phyloP scores from a whole-genome alignment of 2,113 vertebrate genomes.

The Myotis brandtii region DNA sequence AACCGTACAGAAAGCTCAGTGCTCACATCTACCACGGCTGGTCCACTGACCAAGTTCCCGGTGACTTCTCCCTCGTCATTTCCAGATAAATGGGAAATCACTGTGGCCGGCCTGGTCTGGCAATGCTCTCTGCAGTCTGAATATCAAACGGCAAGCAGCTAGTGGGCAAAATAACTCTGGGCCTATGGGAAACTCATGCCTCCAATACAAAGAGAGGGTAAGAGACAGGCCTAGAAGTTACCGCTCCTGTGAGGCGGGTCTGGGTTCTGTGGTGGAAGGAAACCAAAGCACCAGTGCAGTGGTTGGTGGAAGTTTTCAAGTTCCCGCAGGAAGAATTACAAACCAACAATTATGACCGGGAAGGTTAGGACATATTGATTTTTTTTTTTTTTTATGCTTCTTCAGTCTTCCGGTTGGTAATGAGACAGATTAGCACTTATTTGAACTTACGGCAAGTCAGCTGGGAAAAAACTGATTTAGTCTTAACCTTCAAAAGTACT shows the following conservation, averaged over 20 bases:
- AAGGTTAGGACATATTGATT: not conserved
- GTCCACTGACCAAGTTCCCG: not conserved
- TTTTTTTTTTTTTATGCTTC: not conserved
- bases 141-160: not conserved
- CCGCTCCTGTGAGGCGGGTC: not conserved
- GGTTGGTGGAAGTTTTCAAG: not conserved
- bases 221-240: not conserved
- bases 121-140: not conserved
- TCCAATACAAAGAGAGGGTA: not conserved
- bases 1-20: not conserved
- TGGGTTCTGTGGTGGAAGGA: not conserved
- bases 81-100: not conserved
- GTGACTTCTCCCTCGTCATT: not conserved
- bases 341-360: not conserved
- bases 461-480: not conserved
- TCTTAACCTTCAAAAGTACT: not conserved
- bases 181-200: not conserved
- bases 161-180: not conserved
- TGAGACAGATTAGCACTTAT: conserved; percentile 29
- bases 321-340: not conserved
- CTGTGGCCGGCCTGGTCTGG: not conserved
- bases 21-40: not conserved
- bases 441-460: not conserved
- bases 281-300: not conserved
- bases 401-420: not conserved